Conservation (phyloP, 1,140 invertebrate species). For the Colletes latitarsis region DNA sequence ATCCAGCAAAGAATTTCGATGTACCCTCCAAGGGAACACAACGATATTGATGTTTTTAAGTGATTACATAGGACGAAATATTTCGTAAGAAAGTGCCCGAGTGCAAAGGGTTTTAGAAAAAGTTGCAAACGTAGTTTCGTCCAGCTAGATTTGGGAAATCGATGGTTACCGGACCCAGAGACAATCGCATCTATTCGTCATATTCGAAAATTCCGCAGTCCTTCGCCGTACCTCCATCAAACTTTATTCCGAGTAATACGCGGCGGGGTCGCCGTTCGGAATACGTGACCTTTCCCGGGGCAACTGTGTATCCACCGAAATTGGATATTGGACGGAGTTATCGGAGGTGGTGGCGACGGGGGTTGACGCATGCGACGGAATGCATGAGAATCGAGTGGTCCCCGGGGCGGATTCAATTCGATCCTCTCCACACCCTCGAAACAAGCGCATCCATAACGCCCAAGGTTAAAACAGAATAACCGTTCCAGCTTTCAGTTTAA, state of each 20-base stretch:
- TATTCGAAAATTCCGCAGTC: constrained; percentile 45
- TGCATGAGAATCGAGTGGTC: background rate
- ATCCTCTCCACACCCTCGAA: constrained; percentile 2
- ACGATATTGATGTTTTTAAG: too few relatives aligned
- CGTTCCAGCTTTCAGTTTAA: constrained; percentile 43
- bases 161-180: background rate
- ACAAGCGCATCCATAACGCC: constrained; percentile 27
- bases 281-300: constrained; percentile 37
- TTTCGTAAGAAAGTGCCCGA: too few relatives aligned
- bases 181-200: constrained; percentile 33
- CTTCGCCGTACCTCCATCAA: constrained; percentile 34
- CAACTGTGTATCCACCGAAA: constrained; percentile 40
- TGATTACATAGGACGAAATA: too few relatives aligned
- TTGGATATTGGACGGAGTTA: constrained; percentile 26
- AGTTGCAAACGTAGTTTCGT: too few relatives aligned
- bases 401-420: constrained; percentile 8
- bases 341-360: background rate
- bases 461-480: constrained; percentile 28
- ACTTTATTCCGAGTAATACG: constrained; percentile 47
- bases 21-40: too few relatives aligned
- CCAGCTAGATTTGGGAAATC: background rate
- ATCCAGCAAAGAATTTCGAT: too few relatives aligned
- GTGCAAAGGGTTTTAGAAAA: too few relatives aligned
- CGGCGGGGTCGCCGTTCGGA: constrained; percentile 16
- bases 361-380: background rate